Percentiles rank a stretch among this genome's conserved stretches.
phyloP scores from a whole-genome alignment of 2,888 invertebrate genomes.

The Drosophila colorata region DNA sequence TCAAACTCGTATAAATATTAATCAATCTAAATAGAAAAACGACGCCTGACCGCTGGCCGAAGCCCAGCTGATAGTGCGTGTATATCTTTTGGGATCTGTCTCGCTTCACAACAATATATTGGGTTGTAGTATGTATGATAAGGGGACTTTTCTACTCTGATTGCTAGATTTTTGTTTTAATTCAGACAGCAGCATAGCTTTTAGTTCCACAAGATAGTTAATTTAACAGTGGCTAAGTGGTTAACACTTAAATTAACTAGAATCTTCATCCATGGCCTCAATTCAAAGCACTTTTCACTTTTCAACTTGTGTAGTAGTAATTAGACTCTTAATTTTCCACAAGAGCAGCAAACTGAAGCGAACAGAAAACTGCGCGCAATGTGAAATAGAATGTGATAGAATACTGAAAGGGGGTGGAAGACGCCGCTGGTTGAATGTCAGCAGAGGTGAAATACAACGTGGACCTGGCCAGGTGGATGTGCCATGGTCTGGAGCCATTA shows the following conservation, averaged over 20 bases:
- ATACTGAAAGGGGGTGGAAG: constrained; percentile 5
- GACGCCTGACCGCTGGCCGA: neutral
- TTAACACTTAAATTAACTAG: neutral
- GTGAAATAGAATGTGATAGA: constrained; percentile 1
- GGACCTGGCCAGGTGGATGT: constrained; percentile 21
- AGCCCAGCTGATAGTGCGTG: neutral
- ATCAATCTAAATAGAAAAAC: neutral
- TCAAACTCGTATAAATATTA: neutral
- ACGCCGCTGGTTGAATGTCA: constrained; percentile 48
- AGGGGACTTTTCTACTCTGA: too few species aligned
- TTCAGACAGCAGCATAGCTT: neutral
- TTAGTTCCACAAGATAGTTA: neutral
- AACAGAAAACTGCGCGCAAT: constrained; percentile 8
- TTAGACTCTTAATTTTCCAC: constrained; percentile 6
- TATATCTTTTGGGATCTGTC: neutral
- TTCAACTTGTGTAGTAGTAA: constrained; percentile 14
- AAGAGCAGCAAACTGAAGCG: constrained; percentile 8
- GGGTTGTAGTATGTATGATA: too few species aligned
- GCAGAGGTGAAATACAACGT: constrained; percentile 12
- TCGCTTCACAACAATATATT: neutral
- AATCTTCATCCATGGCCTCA: neutral
- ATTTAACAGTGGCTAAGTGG: neutral
- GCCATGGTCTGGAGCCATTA: constrained; percentile 45
- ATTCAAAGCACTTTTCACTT: neutral
- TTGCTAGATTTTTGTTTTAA: too few species aligned